Evolutionary conservation across 2,888 invertebrate species (phyloP).

Genomic region (Amiota communis): DNA sequence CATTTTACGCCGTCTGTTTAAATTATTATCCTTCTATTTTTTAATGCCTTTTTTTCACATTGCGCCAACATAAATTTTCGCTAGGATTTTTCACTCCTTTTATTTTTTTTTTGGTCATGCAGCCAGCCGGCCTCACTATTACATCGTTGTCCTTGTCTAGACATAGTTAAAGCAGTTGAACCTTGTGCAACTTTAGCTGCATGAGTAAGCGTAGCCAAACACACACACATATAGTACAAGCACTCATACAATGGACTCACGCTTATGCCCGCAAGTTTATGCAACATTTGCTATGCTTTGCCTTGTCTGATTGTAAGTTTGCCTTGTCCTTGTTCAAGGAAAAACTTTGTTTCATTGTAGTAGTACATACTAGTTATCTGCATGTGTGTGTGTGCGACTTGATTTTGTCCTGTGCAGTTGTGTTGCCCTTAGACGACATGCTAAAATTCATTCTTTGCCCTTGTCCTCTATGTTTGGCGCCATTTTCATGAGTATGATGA

Average conservation of each 20-base stretch:
- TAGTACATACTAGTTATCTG: too few species aligned
- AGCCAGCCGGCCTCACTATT: background rate
- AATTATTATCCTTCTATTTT: background rate
- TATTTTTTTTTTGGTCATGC: constrained; percentile 3
- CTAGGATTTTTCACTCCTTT: background rate
- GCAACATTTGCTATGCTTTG: constrained; percentile 10
- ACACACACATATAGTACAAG: background rate
- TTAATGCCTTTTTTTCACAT: background rate
- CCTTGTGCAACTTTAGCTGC: constrained; percentile 29
- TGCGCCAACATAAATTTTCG: constrained; percentile 26
- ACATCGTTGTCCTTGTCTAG: constrained; percentile 14
- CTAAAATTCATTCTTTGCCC: background rate
- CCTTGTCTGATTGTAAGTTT: background rate
- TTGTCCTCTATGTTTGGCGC: background rate
- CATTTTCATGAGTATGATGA: background rate
- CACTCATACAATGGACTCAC: background rate
- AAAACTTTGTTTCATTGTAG: background rate
- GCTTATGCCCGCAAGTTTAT: background rate
- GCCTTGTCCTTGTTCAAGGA: background rate
- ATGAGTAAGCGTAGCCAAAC: constrained; percentile 16
- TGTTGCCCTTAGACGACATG: constrained; percentile 1
- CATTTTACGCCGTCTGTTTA: background rate
- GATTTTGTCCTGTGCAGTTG: background rate
- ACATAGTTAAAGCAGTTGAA: constrained; percentile 23
- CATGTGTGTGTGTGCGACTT: background rate